Evolutionary conservation across 2,113 vertebrate species (phyloP).

Genomic region (Rana temporaria): DNA sequence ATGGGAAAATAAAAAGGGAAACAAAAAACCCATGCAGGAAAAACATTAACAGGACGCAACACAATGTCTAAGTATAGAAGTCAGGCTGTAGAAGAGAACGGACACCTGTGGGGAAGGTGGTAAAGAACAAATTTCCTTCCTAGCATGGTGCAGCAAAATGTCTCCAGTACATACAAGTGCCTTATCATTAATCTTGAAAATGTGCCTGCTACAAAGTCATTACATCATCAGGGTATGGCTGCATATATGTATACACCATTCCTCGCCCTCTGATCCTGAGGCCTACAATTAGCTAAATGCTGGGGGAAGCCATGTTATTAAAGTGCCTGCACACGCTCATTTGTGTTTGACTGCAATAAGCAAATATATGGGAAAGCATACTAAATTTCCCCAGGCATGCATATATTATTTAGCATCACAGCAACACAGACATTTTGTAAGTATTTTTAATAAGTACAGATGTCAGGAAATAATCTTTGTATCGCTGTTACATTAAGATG

Average conservation of each 20-base stretch:
- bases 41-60: slow-evolving; percentile 17
- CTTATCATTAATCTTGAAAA: slow-evolving; percentile 21
- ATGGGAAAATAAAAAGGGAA: neutral
- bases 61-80: slow-evolving; percentile 28
- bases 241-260: neutral
- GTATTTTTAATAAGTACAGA: too few relatives aligned
- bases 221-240: slow-evolving; percentile 13
- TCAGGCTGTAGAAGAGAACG: slow-evolving; percentile 22
- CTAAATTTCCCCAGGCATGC: neutral
- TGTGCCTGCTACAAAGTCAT: slow-evolving; percentile 11
- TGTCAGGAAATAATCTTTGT: too few relatives aligned
- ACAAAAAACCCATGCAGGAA: neutral
- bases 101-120: slow-evolving; percentile 38
- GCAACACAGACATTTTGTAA: neutral
- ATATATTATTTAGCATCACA: neutral
- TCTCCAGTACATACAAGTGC: slow-evolving; percentile 15
- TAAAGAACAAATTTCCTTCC: neutral
- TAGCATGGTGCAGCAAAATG: slow-evolving; percentile 12
- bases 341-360: slow-evolving; percentile 5
- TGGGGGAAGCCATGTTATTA: neutral
- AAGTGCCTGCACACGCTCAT: neutral
- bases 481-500: too few relatives aligned
- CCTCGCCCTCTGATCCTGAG: neutral
- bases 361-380: neutral
- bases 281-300: neutral